Percentiles rank a stretch among this genome's conserved stretches.
Conservation (phyloP, 2,797 vertebrate species). For the Varecia variegata region DNA sequence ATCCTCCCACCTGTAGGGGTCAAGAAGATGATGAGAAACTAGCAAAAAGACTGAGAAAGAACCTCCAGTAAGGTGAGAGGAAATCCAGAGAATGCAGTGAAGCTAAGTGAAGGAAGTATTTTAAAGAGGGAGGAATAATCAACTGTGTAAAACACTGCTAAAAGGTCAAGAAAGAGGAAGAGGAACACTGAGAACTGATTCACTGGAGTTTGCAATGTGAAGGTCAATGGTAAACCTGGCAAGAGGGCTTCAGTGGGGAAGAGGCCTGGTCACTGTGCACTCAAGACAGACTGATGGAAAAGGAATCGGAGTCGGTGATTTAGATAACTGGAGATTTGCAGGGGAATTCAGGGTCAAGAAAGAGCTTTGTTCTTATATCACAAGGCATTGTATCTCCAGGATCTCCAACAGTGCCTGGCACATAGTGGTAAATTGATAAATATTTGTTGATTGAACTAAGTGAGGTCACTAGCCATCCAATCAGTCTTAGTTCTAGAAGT, state of each 20-base stretch:
- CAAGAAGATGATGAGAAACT: background rate
- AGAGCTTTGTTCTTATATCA: background rate
- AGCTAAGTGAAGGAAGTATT: conserved; percentile 15
- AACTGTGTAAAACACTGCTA: conserved; percentile 10
- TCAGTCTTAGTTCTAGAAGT: conserved; percentile 3
- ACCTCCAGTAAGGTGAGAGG: conserved; percentile 16
- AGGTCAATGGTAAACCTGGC: background rate
- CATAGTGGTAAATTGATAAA: background rate
- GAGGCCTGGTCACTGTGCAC: background rate
- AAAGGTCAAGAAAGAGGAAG: conserved; percentile 7
- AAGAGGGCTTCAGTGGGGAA: background rate
- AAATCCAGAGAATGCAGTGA: conserved; percentile 24
- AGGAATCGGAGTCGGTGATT: background rate
- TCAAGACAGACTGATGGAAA: background rate
- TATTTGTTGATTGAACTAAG: conserved; percentile 32
- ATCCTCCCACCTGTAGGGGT: background rate
- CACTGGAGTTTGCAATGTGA: conserved; percentile 1
- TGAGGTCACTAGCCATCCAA: background rate
- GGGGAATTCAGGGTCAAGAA: background rate
- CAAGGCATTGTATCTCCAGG: background rate
- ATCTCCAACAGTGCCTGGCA: background rate
- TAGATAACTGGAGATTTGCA: background rate
- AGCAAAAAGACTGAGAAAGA: background rate
- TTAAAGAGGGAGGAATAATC: conserved; percentile 12
- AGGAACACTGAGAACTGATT: conserved; percentile 19